Conservation (phyloP, 1,140 invertebrate species). For the Goniozus legneri region DNA sequence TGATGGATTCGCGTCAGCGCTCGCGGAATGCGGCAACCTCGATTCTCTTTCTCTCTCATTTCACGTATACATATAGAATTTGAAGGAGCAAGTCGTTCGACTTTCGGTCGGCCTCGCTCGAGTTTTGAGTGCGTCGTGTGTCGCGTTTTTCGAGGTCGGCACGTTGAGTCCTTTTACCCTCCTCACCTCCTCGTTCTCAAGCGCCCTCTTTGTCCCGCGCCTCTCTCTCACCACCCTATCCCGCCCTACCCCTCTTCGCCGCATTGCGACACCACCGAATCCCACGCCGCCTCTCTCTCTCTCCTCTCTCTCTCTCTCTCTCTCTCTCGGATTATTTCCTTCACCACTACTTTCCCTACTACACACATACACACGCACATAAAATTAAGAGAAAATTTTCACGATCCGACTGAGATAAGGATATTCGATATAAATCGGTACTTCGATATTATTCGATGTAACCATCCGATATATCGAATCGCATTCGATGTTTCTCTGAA, state of each 20-base stretch:
- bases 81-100: conserved; percentile 23
- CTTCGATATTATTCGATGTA: too few species aligned
- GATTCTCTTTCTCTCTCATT: conserved; percentile 4
- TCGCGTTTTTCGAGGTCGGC: conserved; percentile 34
- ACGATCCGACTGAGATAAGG: too few species aligned
- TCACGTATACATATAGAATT: too few species aligned
- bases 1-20: too few species aligned
- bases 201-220: too few species aligned
- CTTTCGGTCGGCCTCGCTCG: conserved; percentile 30
- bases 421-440: too few species aligned
- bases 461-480: too few species aligned
- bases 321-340: background rate
- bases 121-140: conserved; percentile 29
- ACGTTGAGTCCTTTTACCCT: conserved; percentile 28
- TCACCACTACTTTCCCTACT: background rate
- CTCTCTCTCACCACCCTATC: too few species aligned
- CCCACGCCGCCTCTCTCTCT: conserved; percentile 16
- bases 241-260: conserved; percentile 21
- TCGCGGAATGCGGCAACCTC: background rate
- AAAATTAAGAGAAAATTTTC: too few species aligned
- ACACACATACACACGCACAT: background rate
- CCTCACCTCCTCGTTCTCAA: too few species aligned
- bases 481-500: too few species aligned
- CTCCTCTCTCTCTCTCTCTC: conserved; percentile 14
- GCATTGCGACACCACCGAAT: conserved; percentile 29